phyloP scores from a whole-genome alignment of 2,888 invertebrate species.

The Drosophila austrosaltans region DNA sequence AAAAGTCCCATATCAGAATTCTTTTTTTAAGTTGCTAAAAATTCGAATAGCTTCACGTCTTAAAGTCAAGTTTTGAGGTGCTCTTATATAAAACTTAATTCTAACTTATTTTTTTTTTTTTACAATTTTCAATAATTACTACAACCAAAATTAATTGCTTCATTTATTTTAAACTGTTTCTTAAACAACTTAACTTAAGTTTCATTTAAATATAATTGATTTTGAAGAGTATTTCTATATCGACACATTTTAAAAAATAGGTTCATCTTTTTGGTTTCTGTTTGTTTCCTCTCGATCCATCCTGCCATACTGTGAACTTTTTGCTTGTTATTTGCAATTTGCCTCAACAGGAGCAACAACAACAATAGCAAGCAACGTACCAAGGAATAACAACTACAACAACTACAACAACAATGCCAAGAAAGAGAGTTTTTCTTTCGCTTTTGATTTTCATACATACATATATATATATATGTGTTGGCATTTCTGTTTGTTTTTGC shows the following conservation, averaged over 20 bases:
- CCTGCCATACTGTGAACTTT: slow-evolving; percentile 57
- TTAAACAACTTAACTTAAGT: no score
- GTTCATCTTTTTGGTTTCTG: slow-evolving; percentile 33
- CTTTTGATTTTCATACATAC: slow-evolving; percentile 69
- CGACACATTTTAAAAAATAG: background rate
- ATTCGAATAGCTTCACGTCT: no score
- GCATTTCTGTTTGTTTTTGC: slow-evolving; percentile 69
- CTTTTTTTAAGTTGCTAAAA: no score
- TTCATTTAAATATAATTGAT: background rate
- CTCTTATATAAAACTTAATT: no score
- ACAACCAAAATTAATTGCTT: no score
- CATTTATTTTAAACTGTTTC: no score
- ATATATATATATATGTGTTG: slow-evolving; percentile 58
- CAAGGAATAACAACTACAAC: no score
- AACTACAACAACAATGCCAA: slow-evolving; percentile 14
- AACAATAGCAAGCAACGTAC: slow-evolving; percentile 21
- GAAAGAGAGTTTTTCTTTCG: slow-evolving; percentile 3
- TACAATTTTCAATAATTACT: no score
- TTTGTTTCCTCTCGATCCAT: slow-evolving; percentile 35
- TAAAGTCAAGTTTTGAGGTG: no score
- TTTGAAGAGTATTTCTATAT: background rate
- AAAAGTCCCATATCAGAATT: no score
- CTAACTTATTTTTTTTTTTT: no score
- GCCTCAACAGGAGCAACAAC: slow-evolving; percentile 53
- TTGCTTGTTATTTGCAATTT: slow-evolving; percentile 77